These are phyloP conservation scores for Glandiceps talaboti DNA, from an alignment of 53 echinoderm and acorn worm species.

Conservation along the genomic window DNA sequence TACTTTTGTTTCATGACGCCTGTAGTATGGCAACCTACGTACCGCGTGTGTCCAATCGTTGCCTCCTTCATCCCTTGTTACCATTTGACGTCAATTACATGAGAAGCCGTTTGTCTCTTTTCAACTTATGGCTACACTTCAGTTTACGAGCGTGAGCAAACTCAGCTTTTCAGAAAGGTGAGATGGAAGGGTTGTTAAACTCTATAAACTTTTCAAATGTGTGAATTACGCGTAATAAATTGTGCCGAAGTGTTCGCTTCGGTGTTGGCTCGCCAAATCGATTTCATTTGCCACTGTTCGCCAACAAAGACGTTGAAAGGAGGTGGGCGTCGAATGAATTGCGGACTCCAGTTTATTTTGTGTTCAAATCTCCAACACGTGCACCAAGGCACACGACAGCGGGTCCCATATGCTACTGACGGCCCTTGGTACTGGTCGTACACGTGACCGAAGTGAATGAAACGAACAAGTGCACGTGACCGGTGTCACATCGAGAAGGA, in stretches of 20 bases:
- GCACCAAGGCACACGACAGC: neutral
- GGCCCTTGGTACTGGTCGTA: neutral
- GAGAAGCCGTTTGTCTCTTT: neutral
- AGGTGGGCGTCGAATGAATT: neutral
- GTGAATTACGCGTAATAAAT: neutral
- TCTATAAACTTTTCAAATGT: neutral
- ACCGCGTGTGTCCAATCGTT: neutral
- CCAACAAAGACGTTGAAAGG: neutral
- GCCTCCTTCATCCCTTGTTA: neutral
- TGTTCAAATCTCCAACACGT: neutral
- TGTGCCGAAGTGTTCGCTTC: neutral
- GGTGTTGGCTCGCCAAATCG: neutral
- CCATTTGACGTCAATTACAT: neutral
- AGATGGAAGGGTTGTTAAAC: neutral
- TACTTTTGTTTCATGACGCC: too few relatives aligned
- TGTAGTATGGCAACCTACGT: too few relatives aligned
- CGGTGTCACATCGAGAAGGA: neutral
- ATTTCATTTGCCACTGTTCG: neutral
- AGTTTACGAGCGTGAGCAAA: neutral
- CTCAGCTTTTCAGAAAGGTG: neutral
- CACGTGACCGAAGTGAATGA: neutral
- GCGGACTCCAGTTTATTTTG: neutral
- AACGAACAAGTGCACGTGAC: neutral
- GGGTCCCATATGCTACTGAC: neutral
- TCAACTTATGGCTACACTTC: neutral